Evolutionary conservation across 2,888 invertebrate genomes (phyloP).

Genomic region (Xestoiulus laeticollis): DNA sequence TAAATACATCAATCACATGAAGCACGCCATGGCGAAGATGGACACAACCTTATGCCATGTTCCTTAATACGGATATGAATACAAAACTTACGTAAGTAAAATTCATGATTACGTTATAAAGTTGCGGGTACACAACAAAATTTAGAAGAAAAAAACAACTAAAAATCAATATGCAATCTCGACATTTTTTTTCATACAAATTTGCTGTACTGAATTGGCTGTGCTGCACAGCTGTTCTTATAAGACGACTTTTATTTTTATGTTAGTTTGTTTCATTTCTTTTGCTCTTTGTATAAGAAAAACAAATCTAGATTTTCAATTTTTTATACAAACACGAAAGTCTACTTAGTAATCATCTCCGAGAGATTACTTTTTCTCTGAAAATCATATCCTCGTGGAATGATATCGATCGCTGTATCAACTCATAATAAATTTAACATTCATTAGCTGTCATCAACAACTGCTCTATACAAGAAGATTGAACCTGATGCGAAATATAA

Average conservation of each 20-base stretch:
- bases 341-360: background rate
- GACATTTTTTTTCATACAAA: background rate
- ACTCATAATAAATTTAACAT: background rate
- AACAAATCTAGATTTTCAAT: background rate
- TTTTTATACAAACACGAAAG: background rate
- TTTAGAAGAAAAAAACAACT: background rate
- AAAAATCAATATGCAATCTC: slow-evolving; percentile 17
- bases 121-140: background rate
- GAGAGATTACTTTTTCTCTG: background rate
- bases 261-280: background rate
- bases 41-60: background rate
- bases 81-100: background rate
- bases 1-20: background rate
- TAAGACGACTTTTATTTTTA: background rate
- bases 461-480: background rate
- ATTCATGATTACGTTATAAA: background rate
- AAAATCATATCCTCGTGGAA: background rate
- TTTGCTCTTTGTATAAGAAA: background rate
- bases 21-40: background rate
- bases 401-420: background rate
- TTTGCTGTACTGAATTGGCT: background rate
- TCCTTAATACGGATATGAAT: background rate
- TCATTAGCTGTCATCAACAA: background rate
- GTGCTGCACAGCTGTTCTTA: background rate
- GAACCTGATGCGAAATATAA: background rate